Evolutionary conservation across 2,888 invertebrate genomes (phyloP).

Genomic region (Blomia tropicalis): DNA sequence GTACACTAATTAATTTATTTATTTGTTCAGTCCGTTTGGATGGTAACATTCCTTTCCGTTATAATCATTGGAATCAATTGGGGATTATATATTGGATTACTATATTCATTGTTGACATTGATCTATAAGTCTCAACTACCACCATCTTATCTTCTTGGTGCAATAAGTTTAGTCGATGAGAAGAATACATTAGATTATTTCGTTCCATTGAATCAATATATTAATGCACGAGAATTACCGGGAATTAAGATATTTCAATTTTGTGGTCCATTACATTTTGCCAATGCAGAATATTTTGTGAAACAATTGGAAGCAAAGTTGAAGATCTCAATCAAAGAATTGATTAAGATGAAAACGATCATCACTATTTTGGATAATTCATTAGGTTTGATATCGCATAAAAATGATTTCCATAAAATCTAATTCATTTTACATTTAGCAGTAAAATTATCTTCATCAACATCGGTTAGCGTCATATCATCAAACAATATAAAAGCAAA

Average conservation of each 20-base stretch:
- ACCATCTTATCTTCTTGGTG: constrained; percentile 45
- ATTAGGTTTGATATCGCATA: no score
- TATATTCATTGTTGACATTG: constrained; percentile 33
- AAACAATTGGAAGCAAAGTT: constrained; percentile 15
- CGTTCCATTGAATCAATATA: constrained; percentile 52
- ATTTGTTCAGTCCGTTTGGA: constrained; percentile 47
- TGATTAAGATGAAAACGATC: background rate
- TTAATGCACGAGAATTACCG: constrained; percentile 50
- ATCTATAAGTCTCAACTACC: constrained; percentile 25
- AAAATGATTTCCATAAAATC: no score
- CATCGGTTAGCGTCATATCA: background rate
- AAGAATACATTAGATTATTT: constrained; percentile 54
- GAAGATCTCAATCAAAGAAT: constrained; percentile 8
- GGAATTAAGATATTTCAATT: constrained; percentile 60
- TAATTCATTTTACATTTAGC: no score
- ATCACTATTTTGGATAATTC: no score
- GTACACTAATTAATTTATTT: background rate
- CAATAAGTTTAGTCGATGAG: constrained; percentile 39
- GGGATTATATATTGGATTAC: constrained; percentile 58
- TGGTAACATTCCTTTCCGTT: constrained; percentile 57
- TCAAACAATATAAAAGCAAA: background rate
- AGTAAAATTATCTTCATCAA: no score
- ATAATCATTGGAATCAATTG: constrained; percentile 61
- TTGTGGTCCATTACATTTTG: constrained; percentile 42
- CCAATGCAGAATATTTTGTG: constrained; percentile 28